phyloP scores from a whole-genome alignment of 2,888 invertebrate genomes.

The Amphipoea lucens region DNA sequence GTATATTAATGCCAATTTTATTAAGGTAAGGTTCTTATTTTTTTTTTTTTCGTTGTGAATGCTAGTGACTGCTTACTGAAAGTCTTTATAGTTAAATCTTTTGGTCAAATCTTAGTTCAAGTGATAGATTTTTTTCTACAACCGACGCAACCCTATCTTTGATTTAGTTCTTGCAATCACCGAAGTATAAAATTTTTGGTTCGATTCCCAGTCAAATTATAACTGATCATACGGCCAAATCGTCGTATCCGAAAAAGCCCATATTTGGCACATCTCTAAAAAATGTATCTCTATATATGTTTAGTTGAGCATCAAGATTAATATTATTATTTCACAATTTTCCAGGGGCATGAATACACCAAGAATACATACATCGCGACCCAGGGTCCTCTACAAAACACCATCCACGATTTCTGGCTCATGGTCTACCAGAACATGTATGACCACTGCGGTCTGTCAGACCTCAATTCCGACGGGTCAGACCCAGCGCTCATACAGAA shows the following conservation, averaged over 20 bases:
- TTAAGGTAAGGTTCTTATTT: slow-evolving; percentile 91
- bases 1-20: slow-evolving; percentile 98
- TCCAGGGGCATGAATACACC: slow-evolving; percentile 96
- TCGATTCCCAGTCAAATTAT: not conserved
- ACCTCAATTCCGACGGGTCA: slow-evolving; percentile 29
- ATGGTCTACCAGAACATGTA: slow-evolving; percentile 93
- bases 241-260: not conserved
- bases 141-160: not conserved
- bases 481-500: slow-evolving; percentile 84
- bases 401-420: slow-evolving; percentile 97
- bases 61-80: not conserved
- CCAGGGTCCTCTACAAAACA: slow-evolving; percentile 97
- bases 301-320: not conserved
- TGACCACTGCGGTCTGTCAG: slow-evolving; percentile 67
- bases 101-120: not conserved
- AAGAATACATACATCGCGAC: slow-evolving; percentile 97
- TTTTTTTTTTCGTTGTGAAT: not conserved
- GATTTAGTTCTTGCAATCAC: not conserved
- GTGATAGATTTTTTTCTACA: not conserved
- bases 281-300: not conserved
- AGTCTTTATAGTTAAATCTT: not conserved
- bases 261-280: not conserved
- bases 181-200: not conserved
- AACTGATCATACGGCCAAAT: not conserved
- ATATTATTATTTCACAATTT: slow-evolving; percentile 43